Base-by-base conservation (phyloP, 1,140 invertebrate species). In the Pissodes strobi region DNA sequence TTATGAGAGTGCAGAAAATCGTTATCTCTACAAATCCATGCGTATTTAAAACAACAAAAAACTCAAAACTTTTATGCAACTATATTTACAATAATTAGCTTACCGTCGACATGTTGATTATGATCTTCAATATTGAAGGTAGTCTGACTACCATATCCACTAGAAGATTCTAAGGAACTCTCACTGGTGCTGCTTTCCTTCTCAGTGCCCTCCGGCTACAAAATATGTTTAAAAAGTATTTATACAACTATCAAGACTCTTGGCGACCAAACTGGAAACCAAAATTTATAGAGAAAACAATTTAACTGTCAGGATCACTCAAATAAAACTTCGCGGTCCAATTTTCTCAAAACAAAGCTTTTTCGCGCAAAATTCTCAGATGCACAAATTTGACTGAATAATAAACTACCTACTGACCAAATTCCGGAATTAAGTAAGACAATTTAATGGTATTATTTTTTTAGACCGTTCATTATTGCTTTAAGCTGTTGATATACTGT, bases 131-230 rank as follows among this genome's bases (percentile, higher is more conserved):
- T 66, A 2, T 82, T 81, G 52, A 86, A 82, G 8, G 86, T 86
- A 18, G 85, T 87, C 69, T 90, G 87, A 71, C 88, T 91, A 38
- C 88, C 88, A 69, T 90, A 90, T 8, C 88, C 88, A 73, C 87
- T 90, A n/a, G 86, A 89, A 0, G 88, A 89, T 68, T 89, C 88
- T 34, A 90, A 72, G 2, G 88, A 90, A 34, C 88, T 89, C 67
- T 90, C 88, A 49, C 87, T 89, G 1, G 87, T 88, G 64, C 87
- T 86, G 60, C 85, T 86, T 69, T 88, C 86, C 66, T 85, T 85
- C 68, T 82, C 82, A 38, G 72, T 13, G 15, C 62, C 62, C 37
- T 64, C 53, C 17, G 51, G 62, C 48, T 62, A 41, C 25, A 27
- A 58, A 61, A 45, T 10, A 41, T n/a, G n/a, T 52, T 18, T 5